Evolutionary conservation across 2,797 vertebrate genomes (phyloP).

Genomic region (Monodelphis domestica): DNA sequence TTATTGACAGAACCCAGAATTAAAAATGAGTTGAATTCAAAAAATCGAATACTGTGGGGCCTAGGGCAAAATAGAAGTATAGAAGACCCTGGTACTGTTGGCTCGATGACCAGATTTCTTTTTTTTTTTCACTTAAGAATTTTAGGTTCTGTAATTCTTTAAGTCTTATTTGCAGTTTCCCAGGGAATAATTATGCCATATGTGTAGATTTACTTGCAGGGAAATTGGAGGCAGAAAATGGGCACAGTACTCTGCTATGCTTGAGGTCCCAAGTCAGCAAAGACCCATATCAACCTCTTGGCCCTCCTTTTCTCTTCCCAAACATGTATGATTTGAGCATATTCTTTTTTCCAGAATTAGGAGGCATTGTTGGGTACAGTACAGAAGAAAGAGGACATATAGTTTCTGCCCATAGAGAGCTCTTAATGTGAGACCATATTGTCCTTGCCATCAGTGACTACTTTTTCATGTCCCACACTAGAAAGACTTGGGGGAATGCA

Average conservation of each 20-base stretch:
- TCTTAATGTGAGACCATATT: not conserved
- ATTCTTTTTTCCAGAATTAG: too few relatives aligned
- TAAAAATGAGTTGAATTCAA: not conserved
- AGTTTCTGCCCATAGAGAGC: not conserved
- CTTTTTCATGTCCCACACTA: not conserved
- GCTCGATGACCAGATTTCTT: not conserved
- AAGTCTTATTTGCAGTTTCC: not conserved
- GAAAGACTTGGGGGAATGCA: not conserved
- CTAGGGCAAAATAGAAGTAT: not conserved
- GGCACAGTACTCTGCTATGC: not conserved
- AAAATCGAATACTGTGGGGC: not conserved
- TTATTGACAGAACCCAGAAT: not conserved
- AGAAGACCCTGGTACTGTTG: not conserved
- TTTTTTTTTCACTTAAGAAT: not conserved
- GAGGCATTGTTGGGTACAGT: not conserved
- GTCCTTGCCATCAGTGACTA: not conserved
- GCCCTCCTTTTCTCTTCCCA: not conserved
- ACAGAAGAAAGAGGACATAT: not conserved
- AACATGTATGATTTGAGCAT: not conserved
- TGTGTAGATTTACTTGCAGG: not conserved
- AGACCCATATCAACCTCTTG: not conserved
- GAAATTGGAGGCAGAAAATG: not conserved
- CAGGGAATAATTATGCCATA: not conserved
- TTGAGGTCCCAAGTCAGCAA: not conserved
- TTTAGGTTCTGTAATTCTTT: not conserved